Conservation (phyloP, 2,113 vertebrate species). For the Piprites chloris region DNA sequence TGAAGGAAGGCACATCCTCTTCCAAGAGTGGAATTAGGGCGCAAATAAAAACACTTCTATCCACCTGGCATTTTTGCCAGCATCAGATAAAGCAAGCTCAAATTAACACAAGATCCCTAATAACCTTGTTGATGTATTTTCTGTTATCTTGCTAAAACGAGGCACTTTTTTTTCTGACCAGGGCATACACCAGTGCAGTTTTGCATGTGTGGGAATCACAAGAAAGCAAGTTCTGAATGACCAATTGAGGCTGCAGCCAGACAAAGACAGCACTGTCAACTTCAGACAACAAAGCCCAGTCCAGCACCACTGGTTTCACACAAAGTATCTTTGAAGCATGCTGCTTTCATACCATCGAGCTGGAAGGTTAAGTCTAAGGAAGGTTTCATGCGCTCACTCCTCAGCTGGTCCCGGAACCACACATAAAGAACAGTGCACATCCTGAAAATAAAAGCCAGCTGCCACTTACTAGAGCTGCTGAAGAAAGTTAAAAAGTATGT, state of each 20-base stretch:
- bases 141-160: not conserved
- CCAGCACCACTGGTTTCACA: conserved; percentile 50
- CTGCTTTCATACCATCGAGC: conserved; percentile 20
- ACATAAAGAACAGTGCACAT: conserved; percentile 28
- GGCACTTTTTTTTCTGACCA: not conserved
- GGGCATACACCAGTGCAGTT: not conserved
- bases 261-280: conserved; percentile 49
- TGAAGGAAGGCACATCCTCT: conserved; percentile 32
- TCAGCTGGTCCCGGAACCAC: conserved; percentile 36
- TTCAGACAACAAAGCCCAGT: conserved; percentile 54
- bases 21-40: not conserved
- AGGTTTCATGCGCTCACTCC: conserved; percentile 10
- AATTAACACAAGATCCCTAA: conserved; percentile 12
- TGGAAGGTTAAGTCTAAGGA: conserved; percentile 36
- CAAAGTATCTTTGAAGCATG: conserved; percentile 41
- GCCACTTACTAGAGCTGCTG: not conserved
- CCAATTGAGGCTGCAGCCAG: not conserved
- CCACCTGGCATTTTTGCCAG: not conserved
- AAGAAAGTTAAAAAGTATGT: not conserved
- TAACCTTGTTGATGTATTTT: not conserved
- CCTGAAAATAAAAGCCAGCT: conserved; percentile 50
- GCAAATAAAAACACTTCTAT: not conserved
- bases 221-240: conserved; percentile 29
- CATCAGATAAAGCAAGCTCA: not conserved
- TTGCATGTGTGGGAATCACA: conserved; percentile 4